Evolutionary conservation across 2,888 invertebrate genomes (phyloP).

Genomic region (Molanna angustata): DNA sequence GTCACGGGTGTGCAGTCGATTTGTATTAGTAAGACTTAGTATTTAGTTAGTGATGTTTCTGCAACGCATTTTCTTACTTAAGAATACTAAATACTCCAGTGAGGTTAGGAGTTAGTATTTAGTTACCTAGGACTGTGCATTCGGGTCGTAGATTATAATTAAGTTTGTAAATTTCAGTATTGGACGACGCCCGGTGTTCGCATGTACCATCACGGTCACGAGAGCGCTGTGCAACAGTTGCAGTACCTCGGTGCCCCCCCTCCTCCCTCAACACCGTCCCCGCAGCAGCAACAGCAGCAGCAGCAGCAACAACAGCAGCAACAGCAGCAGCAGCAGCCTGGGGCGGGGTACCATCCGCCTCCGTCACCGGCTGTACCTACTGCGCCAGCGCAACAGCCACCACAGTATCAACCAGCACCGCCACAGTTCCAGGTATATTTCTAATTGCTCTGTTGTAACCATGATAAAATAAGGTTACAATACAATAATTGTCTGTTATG

Average conservation of each 20-base stretch:
- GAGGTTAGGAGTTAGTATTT: too few relatives aligned
- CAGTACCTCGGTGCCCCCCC: constrained; percentile 57
- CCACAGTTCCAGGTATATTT: constrained; percentile 38
- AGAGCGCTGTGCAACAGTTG: constrained; percentile 38
- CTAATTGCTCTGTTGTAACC: too few relatives aligned
- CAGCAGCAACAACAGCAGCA: constrained; percentile 43
- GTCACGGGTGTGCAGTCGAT: too few relatives aligned
- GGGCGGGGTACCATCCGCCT: constrained; percentile 43
- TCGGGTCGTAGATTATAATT: too few relatives aligned
- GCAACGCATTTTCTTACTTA: too few relatives aligned
- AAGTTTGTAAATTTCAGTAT: too few relatives aligned
- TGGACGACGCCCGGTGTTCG: constrained; percentile 57
- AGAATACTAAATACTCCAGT: too few relatives aligned
- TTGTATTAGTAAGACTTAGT: too few relatives aligned
- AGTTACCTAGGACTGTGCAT: too few relatives aligned
- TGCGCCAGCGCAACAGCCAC: constrained; percentile 47
- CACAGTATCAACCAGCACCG: constrained; percentile 42
- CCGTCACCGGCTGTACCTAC: constrained; percentile 40
- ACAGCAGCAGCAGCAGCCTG: constrained; percentile 46
- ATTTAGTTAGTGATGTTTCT: too few relatives aligned
- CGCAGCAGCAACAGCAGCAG: constrained; percentile 42
- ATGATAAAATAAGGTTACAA: too few relatives aligned
- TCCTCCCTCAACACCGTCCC: constrained; percentile 53
- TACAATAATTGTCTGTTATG: too few relatives aligned
- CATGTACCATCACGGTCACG: constrained; percentile 57